phyloP scores from a whole-genome alignment of 2,113 vertebrate species.

The Danionella cerebrum region DNA sequence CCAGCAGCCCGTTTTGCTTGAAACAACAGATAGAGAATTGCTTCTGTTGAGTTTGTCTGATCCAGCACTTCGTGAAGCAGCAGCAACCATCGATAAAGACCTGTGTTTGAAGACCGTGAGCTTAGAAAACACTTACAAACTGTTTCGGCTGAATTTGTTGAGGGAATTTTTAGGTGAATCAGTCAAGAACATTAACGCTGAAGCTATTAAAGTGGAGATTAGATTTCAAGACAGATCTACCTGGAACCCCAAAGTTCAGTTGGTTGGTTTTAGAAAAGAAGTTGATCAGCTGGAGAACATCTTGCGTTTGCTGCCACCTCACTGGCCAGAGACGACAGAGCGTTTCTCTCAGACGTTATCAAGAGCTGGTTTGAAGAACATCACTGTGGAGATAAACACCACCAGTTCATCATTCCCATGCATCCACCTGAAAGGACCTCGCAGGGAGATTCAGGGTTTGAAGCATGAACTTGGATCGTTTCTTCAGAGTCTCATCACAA shows the following conservation, averaged over 20 bases:
- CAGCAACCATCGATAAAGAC: conserved; percentile 30
- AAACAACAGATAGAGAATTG: conserved; percentile 32
- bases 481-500: conserved; percentile 24
- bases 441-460: conserved; percentile 20
- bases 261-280: conserved; percentile 47
- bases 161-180: conserved; percentile 39
- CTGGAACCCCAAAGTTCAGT: conserved; percentile 1
- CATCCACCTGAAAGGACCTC: conserved; percentile 47
- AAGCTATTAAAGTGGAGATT: conserved; percentile 31
- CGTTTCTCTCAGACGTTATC: conserved; percentile 36
- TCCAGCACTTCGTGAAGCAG: conserved; percentile 44
- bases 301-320: conserved; percentile 36
- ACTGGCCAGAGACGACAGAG: conserved; percentile 38
- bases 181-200: conserved; percentile 27
- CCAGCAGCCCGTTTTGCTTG: conserved; percentile 42
- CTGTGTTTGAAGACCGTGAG: conserved; percentile 21
- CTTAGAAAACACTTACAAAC: conserved; percentile 29
- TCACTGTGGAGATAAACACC: conserved; percentile 25
- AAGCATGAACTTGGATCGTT: background rate
- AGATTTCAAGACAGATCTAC: conserved; percentile 12
- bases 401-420: conserved; percentile 16
- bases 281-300: conserved; percentile 42
- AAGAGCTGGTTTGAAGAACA: conserved; percentile 28
- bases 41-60: conserved; percentile 48
- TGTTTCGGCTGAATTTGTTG: conserved; percentile 31